Evolutionary conservation across 2,113 vertebrate species (phyloP), one percentile per base, ranked within the genome.

Genomic region (Ancistrus triradiatus): DNA sequence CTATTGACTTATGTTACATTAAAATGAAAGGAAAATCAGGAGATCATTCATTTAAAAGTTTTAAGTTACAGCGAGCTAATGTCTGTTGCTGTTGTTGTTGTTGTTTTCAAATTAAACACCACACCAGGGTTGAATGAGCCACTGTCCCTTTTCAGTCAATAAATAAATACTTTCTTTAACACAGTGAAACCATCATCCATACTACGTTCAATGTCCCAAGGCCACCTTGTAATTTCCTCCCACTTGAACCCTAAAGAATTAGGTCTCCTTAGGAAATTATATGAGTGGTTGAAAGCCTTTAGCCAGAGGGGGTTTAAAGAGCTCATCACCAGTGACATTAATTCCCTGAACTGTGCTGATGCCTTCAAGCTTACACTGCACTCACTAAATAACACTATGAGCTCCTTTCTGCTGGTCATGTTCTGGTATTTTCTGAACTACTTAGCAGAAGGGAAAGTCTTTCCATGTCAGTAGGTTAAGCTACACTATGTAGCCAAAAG

Each of bases 321-420:
- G 62, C 84, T 80, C 60, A 77, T 68, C 66, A 63, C 66, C 75
- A 59, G 57, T 84, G 80, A 77, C 82, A 82, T 83, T 86, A 85
- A 89, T 85, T 87, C 86, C 81, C 66, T 87, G 78, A 84, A 78
- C 82, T 81, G 72, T 76, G 35, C 75, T 81, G 77, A 78, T 74
- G 73, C 7, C 2, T 6, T 5, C 68, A 78, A 70, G 78, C 68
- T 78, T 70, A 62, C 63, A 48, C 17, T 72, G 69, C 71, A 80
- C 66, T 68, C 43, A 63, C 70, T 75, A 74, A 40, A 80, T 81
- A 74, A 77, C 69, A 74, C 70, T 51, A 73, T 35, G 18, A 66
- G 60, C 55, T 56, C 53, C 62, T 74, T 59, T 75, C 17, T 38
- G 13, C 3, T 22, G 1, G 43, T 33, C n/a, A n/a, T n/a, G n/a